These are phyloP conservation scores for Epinotia brunnichana DNA, from an alignment of 2,888 invertebrate genomes.

Conservation along the genomic window DNA sequence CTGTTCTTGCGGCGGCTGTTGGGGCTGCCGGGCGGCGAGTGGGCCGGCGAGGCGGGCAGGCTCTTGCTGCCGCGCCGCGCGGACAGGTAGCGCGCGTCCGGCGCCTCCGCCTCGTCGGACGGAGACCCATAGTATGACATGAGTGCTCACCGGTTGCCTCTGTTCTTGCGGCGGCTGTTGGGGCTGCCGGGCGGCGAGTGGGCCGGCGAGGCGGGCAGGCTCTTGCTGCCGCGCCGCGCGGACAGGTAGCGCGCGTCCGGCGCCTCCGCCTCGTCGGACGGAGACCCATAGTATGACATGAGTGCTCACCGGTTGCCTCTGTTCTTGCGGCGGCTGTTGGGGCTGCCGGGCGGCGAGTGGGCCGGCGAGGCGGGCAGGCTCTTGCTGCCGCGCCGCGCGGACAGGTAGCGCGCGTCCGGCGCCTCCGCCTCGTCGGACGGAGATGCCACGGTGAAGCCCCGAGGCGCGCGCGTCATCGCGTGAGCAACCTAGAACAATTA, in stretches of 20 bases:
- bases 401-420: slow-evolving; percentile 59
- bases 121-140: no score
- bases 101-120: slow-evolving; percentile 56
- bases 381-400: slow-evolving; percentile 85
- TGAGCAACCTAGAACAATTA: slow-evolving; percentile 68
- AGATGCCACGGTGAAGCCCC: slow-evolving; percentile 77
- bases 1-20: slow-evolving; percentile 83
- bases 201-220: slow-evolving; percentile 87
- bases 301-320: slow-evolving; percentile 84
- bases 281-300: no score
- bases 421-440: slow-evolving; percentile 60
- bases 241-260: slow-evolving; percentile 59
- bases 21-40: slow-evolving; percentile 85
- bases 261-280: slow-evolving; percentile 56
- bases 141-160: slow-evolving; percentile 85
- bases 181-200: slow-evolving; percentile 86
- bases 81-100: slow-evolving; percentile 59
- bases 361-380: slow-evolving; percentile 88
- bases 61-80: slow-evolving; percentile 87
- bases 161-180: slow-evolving; percentile 81
- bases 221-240: slow-evolving; percentile 86
- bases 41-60: slow-evolving; percentile 87
- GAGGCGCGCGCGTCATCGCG: slow-evolving; percentile 80
- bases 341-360: slow-evolving; percentile 85
- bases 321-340: slow-evolving; percentile 83